A percentile compares a stretch with the other conserved stretches of the same genome.
Evolutionary conservation across 2,113 vertebrate genomes (phyloP).

Genomic region (Megalops atlanticus): DNA sequence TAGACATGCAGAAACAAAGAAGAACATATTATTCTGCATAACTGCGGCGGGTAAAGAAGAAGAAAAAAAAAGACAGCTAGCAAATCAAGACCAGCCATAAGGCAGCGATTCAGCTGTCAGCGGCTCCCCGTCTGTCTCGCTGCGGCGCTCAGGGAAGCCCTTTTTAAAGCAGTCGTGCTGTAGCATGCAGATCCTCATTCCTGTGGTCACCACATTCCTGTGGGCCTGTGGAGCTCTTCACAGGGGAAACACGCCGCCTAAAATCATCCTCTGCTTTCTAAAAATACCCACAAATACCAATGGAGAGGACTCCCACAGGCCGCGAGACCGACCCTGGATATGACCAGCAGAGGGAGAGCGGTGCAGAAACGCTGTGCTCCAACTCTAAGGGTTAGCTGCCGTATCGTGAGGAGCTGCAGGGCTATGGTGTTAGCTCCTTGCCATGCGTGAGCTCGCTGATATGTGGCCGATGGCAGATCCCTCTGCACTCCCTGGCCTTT

Average conservation of each 20-base stretch:
- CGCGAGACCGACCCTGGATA: too few species aligned
- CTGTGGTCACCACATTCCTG: conserved; percentile 19
- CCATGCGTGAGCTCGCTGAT: too few species aligned
- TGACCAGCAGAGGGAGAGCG: too few species aligned
- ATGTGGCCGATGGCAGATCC: too few species aligned
- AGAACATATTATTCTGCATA: not conserved
- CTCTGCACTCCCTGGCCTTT: too few species aligned
- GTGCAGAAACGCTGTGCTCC: too few species aligned
- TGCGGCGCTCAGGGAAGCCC: conserved; percentile 31
- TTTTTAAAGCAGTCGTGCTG: conserved; percentile 39
- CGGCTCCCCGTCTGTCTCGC: not conserved
- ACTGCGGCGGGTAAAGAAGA: not conserved
- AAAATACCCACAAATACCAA: conserved; percentile 35
- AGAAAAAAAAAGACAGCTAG: not conserved
- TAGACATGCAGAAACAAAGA: not conserved
- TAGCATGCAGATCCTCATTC: conserved; percentile 42
- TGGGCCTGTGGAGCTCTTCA: not conserved
- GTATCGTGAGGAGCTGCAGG: too few species aligned
- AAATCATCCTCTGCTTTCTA: conserved; percentile 42
- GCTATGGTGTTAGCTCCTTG: too few species aligned
- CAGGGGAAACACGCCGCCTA: conserved; percentile 28
- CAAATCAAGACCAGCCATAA: too few species aligned
- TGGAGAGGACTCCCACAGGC: not conserved
- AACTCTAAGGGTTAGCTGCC: too few species aligned
- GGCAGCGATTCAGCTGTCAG: too few species aligned